Evolutionary conservation across 2,113 vertebrate genomes (phyloP).

Genomic region (Elaphurus davidianus): DNA sequence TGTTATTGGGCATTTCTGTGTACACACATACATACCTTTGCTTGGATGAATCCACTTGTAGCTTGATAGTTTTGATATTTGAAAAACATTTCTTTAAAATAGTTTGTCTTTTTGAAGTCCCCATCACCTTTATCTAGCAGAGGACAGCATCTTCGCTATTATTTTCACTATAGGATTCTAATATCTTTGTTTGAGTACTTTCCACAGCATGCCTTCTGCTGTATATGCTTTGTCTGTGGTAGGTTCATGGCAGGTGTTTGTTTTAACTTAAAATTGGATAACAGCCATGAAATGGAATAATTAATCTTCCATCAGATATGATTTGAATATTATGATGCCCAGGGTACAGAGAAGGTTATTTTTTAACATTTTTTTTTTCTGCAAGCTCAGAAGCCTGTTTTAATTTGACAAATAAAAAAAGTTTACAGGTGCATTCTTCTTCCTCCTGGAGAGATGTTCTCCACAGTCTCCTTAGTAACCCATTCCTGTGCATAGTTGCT

Average conservation of each 20-base stretch:
- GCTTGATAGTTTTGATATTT: conserved; percentile 20
- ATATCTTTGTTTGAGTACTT: background rate
- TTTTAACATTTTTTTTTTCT: background rate
- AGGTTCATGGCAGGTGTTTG: background rate
- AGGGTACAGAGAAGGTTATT: conserved; percentile 47
- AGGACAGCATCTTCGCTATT: conserved; percentile 16
- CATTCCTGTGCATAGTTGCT: background rate
- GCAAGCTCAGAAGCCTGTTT: conserved; percentile 20
- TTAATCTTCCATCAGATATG: conserved; percentile 21
- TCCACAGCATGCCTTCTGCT: background rate
- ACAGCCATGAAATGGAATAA: conserved; percentile 22
- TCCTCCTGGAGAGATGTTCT: background rate
- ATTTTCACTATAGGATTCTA: background rate
- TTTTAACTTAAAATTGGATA: conserved; percentile 46
- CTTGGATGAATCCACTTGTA: background rate
- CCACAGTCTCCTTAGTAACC: background rate
- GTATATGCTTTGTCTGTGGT: background rate
- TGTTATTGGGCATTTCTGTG: background rate
- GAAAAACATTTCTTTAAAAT: conserved; percentile 22
- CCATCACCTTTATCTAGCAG: conserved; percentile 9
- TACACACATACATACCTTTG: background rate
- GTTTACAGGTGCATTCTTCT: background rate
- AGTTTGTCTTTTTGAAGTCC: background rate
- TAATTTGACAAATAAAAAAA: conserved; percentile 49
- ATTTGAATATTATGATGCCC: conserved; percentile 4